A percentile compares a stretch with the other conserved stretches of the same genome.
phyloP scores from a whole-genome alignment of 2,888 invertebrate genomes.

The Tipula lateralis region DNA sequence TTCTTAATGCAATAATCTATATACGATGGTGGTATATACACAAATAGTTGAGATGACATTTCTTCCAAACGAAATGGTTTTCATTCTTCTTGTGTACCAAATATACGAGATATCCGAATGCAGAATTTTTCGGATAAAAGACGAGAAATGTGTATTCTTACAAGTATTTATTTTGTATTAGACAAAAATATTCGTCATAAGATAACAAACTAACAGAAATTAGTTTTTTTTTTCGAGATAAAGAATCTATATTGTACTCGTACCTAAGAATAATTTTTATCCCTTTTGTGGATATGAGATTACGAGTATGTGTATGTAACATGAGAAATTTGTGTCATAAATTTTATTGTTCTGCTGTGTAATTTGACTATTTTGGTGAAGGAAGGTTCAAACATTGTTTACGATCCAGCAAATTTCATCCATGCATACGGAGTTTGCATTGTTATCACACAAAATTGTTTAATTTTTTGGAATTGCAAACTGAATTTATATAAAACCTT shows the following conservation, averaged over 20 bases:
- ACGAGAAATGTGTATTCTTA: neutral
- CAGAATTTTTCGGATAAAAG: neutral
- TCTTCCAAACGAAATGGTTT: neutral
- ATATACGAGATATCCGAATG: too few species aligned
- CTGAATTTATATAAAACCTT: too few species aligned
- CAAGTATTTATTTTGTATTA: too few species aligned
- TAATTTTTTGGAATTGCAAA: too few species aligned
- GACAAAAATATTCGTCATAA: neutral
- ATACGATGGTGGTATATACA: neutral
- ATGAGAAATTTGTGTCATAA: constrained; percentile 1
- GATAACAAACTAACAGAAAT: neutral
- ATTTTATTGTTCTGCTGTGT: neutral
- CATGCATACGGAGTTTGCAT: too few species aligned
- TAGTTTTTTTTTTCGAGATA: neutral
- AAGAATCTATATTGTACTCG: neutral
- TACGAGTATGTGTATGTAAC: constrained; percentile 6
- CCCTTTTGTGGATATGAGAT: neutral
- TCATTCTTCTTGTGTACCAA: neutral
- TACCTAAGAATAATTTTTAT: neutral
- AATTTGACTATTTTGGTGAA: neutral
- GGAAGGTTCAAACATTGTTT: neutral
- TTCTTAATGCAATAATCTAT: neutral
- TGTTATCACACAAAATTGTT: too few species aligned
- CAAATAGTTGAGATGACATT: neutral
- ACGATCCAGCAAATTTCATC: neutral